Evolutionary conservation across 2,113 vertebrate species (phyloP), one percentile per base, ranked within the genome.

Genomic region (Leucopternis melanops): DNA sequence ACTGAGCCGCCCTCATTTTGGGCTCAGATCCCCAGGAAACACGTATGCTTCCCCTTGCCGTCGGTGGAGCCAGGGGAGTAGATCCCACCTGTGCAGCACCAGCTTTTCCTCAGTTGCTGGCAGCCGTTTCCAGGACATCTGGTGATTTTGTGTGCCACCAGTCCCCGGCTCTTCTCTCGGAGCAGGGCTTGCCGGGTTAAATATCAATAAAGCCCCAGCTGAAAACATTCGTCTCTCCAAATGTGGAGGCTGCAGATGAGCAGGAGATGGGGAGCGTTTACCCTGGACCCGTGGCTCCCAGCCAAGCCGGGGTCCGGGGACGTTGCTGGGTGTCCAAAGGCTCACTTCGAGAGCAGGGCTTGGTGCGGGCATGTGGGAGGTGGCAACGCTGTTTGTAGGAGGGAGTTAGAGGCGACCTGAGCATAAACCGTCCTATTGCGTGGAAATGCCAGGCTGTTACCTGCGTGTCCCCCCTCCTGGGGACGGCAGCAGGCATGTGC

Each of bases 1-100:
- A 5, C 42, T 1, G 55, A 81, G n/a, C 69, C 2, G 2, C 47
- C 47, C n/a, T 49, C 6, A 0, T 6, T 20, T 15, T 11, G 63
- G 57, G 32, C 78, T 45, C 16, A 16, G 59, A 25, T 29, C 40
- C 67, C 16, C 11, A 14, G 31, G 50, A 47, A 67, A 21, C 18
- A 11, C 2, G 4, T 11, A 3, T 6, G 62, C 55, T 32, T 73
- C 34, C 47, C n/a, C 34, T n/a, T 22, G 74, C 34, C 1, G 3
- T 16, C 2, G 7, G 3, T 8, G 10, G 26, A 32, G 81, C 23
- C 2, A 12, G 17, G 31, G 44, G 20, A 65, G 44, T 47, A n/a
- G 74, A 26, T 66, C 61, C 59, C 50, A 4, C 42, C 18, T 17
- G 36, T 21, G 32, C 52, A 58, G 61, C 87, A n/a, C 23, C 34